Evolutionary conservation across 2,888 invertebrate genomes (phyloP), one percentile per base, ranked within the genome.

Genomic region (Antitype chi): DNA sequence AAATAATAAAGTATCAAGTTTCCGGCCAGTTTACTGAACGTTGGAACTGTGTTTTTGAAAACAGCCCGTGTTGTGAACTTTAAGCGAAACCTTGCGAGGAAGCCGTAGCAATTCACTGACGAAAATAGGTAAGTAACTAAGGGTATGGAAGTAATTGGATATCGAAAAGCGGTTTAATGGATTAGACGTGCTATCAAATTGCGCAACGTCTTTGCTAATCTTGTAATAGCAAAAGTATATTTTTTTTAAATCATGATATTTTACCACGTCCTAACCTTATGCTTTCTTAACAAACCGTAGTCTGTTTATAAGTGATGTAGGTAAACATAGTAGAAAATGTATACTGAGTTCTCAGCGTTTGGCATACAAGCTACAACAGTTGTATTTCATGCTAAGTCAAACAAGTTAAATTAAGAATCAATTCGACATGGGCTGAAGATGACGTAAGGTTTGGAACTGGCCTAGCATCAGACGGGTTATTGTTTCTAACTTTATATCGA

Each of bases 371-470:
- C 78, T 66, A 77, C 70, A 82, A 85, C 74, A 87, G 64, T 83
- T 76, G 70, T 83, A 88, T 88, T 88, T 89, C 87, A 89, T 87
- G 89, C 85, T 83, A 87, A 87, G 81, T 89, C 80, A 85, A 85
- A 88, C 81, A 87, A 84, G 86, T 88, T 85, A 90, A 94, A 94
- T 94, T 91, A 89, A 93, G 90, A 94, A 94, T 94, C 92, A 90
- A 94, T 95, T 93, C 85, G 89, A 81, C 87, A 93, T 91, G 93
- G 91, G 82, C 89, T 91, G 70, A 74, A 83, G 88, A 91, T 95
- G 94, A 94, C 93, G 94, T 93, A 94, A 94, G 85, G 66, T 80
- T 79, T 78, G 76, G 80, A 89, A 87, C 82, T 80, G 75, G 83
- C 85, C 82, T 76, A 88, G 75, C 82, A 85, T 78, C 82, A 85